These are phyloP conservation scores for Himantopus leucocephalus DNA, from an alignment of 2,113 vertebrate genomes.

Conservation along the genomic window DNA sequence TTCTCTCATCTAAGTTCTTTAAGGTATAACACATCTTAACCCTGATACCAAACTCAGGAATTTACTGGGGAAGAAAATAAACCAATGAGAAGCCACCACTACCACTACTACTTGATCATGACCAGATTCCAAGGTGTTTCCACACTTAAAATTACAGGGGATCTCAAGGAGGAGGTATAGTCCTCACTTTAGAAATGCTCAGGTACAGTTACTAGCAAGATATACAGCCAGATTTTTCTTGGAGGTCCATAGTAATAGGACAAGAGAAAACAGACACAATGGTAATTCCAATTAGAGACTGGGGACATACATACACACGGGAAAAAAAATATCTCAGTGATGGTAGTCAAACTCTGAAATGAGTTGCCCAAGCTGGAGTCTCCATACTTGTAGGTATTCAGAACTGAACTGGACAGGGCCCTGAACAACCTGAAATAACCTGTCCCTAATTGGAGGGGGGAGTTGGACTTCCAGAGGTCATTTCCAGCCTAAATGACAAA, in stretches of 20 bases:
- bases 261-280: not conserved
- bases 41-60: not conserved
- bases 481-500: not conserved
- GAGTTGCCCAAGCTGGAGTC: not conserved
- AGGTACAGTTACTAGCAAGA: not conserved
- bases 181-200: not conserved
- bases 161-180: not conserved
- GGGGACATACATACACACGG: not conserved
- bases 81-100: not conserved
- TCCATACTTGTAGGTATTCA: not conserved
- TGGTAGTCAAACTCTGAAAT: not conserved
- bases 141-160: not conserved
- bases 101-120: not conserved
- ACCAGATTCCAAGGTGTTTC: not conserved
- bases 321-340: not conserved
- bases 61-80: not conserved
- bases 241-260: not conserved
- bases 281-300: not conserved
- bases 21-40: not conserved
- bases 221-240: not conserved
- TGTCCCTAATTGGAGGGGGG: not conserved
- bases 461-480: not conserved
- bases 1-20: not conserved
- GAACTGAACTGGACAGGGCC: not conserved
- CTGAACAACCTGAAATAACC: not conserved